Base-by-base conservation (phyloP, 2,888 invertebrate genomes). In the Agonopterix heracliana region DNA sequence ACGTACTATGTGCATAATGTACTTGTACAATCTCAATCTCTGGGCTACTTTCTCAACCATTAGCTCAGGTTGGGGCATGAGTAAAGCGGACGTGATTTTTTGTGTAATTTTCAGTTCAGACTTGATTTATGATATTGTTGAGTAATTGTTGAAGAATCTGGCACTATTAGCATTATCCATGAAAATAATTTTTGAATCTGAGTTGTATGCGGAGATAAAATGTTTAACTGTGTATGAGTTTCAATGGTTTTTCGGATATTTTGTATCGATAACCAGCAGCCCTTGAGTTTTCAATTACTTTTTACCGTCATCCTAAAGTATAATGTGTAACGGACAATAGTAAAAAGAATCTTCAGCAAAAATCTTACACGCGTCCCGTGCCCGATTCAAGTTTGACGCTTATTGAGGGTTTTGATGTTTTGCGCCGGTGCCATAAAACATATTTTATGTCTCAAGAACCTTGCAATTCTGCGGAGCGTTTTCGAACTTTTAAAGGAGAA, bases 341-440 rank as follows among this genome's bases (percentile, higher is more conserved):
- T 26, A 26, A 26, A 26, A 26, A 26, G 26, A 26, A 26, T 26
- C 26, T 26, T 26, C 7, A 26, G 26, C 26, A 71, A 71, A 71
- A 78, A 71, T 72, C 60, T 52, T 56, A 59, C 64, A 63, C 63
- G 56, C 54, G 61, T 52, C 59, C 63, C 64, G 60, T 63, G 71
- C 5, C 26, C 7, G 77, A 77, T 75, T 73, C 71, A 70, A 69
- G 77, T 77, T 77, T 74, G 74, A 69, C 69, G 66, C 74, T 75
- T 79, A 79, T 82, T 78, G 74, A 73, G 71, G 74, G 77, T 71
- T 80, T 78, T 78, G 81, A 81, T 79, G 82, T 79, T 78, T 66
- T 69, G 81, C 78, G 78, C 66, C 74, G 70, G 57, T 52, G 79
- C 59, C 80, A 73, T 87, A 87, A 87, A 88, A 86, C 69, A 80